Evolutionary conservation across 2,888 invertebrate genomes (phyloP).

Genomic region (Drymonia ruficornis): DNA sequence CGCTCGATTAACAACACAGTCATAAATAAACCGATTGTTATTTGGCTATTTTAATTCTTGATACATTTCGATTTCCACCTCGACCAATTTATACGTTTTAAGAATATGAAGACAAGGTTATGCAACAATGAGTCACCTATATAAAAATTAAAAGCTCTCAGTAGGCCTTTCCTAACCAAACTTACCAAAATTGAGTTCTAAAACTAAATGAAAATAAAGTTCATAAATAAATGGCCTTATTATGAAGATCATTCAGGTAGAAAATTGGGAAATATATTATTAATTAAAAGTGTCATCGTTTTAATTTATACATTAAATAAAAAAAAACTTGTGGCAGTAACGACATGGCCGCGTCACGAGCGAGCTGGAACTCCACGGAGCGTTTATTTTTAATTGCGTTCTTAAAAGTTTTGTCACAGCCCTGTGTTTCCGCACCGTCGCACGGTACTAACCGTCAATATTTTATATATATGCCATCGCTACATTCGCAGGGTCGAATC

Average conservation of each 20-base stretch:
- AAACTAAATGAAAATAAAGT: slow-evolving; percentile 3
- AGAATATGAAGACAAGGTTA: too few relatives aligned
- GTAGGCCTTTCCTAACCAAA: too few relatives aligned
- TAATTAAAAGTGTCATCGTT: slow-evolving; percentile 28
- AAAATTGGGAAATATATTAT: slow-evolving; percentile 7
- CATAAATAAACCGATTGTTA: slow-evolving; percentile 19
- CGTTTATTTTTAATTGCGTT: slow-evolving; percentile 62
- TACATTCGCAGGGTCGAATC: neutral
- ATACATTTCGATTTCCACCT: neutral
- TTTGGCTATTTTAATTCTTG: slow-evolving; percentile 6
- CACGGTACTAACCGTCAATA: slow-evolving; percentile 19
- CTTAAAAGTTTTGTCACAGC: slow-evolving; percentile 58
- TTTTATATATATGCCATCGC: slow-evolving; percentile 16
- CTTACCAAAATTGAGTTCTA: neutral
- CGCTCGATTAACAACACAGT: slow-evolving; percentile 22
- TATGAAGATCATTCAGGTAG: neutral
- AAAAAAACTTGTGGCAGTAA: slow-evolving; percentile 5
- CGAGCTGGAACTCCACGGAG: slow-evolving; percentile 35
- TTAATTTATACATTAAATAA: slow-evolving; percentile 16
- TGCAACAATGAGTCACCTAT: too few relatives aligned
- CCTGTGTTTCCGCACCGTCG: slow-evolving; percentile 25
- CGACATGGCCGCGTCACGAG: slow-evolving; percentile 16
- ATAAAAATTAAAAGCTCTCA: too few relatives aligned
- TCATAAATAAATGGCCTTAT: neutral
- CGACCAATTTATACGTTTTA: neutral